Conservation (phyloP, 2,113 vertebrate species). For the Gobius niger region DNA sequence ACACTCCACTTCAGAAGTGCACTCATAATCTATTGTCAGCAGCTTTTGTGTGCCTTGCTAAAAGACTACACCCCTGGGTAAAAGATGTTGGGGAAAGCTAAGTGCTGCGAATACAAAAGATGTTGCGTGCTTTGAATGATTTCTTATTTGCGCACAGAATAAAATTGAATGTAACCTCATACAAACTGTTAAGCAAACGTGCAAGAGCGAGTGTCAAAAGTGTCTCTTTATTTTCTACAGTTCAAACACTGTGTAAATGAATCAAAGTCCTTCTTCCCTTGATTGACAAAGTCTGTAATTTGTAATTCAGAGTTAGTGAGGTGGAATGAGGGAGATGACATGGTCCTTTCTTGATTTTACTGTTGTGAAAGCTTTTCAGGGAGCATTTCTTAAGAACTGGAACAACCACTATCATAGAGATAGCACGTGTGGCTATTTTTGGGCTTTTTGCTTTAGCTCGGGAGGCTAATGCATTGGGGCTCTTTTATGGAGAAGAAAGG, state of each 20-base stretch:
- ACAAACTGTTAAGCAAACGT: slow-evolving; percentile 11
- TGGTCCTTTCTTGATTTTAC: slow-evolving; percentile 24
- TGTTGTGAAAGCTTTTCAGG: slow-evolving; percentile 51
- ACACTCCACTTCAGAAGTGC: slow-evolving; percentile 39
- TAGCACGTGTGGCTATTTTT: slow-evolving; percentile 43
- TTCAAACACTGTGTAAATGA: slow-evolving; percentile 41
- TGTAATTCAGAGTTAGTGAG: slow-evolving; percentile 69
- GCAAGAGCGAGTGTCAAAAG: slow-evolving; percentile 51
- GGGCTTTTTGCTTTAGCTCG: slow-evolving; percentile 16
- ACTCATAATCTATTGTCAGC: slow-evolving; percentile 45
- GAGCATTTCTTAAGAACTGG: slow-evolving; percentile 50
- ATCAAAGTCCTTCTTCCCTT: slow-evolving; percentile 52
- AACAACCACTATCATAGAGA: slow-evolving; percentile 36
- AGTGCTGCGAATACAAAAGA: slow-evolving; percentile 43
- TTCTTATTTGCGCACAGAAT: slow-evolving; percentile 39
- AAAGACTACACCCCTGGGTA: slow-evolving; percentile 33
- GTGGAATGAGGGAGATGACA: slow-evolving; percentile 66
- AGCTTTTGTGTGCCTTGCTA: slow-evolving; percentile 39
- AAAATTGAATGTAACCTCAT: slow-evolving; percentile 46
- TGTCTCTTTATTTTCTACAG: slow-evolving; percentile 52
- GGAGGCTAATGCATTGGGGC: slow-evolving; percentile 45
- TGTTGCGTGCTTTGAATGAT: slow-evolving; percentile 44
- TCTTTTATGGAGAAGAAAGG: slow-evolving; percentile 59
- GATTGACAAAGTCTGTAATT: slow-evolving; percentile 69
- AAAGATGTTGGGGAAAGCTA: slow-evolving; percentile 42